Percentiles rank a stretch among this genome's conserved stretches.
Conservation (phyloP, 2,888 invertebrate species). For the Eupithecia subfuscata region DNA sequence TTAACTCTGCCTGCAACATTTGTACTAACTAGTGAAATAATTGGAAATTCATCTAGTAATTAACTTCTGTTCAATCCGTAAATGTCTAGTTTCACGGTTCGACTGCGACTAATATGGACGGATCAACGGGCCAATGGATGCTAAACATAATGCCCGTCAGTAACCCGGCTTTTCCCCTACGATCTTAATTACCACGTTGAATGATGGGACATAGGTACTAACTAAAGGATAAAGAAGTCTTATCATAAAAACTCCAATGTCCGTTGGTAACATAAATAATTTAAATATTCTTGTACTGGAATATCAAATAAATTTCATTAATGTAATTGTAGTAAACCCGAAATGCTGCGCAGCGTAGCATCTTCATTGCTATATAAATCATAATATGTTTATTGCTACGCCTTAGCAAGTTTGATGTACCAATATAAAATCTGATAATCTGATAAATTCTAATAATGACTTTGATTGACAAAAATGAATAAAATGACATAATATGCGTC, state of each 20-base stretch:
- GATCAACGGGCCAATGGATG: conserved; percentile 39
- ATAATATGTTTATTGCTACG: too few species aligned
- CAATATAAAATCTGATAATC: too few species aligned
- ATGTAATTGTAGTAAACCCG: background rate
- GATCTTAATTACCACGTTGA: conserved; percentile 51
- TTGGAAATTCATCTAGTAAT: conserved; percentile 30
- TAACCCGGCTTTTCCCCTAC: conserved; percentile 50
- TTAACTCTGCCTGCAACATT: conserved; percentile 4
- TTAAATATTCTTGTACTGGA: background rate
- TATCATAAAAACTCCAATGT: background rate
- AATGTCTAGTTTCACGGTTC: conserved; percentile 56
- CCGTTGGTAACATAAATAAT: background rate
- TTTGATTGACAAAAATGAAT: too few species aligned
- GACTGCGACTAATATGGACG: conserved; percentile 48
- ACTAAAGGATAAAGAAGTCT: background rate
- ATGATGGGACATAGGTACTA: background rate
- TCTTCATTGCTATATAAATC: background rate
- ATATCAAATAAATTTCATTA: background rate
- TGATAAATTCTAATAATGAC: too few species aligned
- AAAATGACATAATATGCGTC: too few species aligned
- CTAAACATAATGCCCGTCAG: conserved; percentile 55
- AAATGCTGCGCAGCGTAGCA: background rate
- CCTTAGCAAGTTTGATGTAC: too few species aligned
- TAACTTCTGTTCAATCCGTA: conserved; percentile 31
- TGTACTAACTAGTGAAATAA: conserved; percentile 6